phyloP scores from a whole-genome alignment of 2,888 invertebrate species.

The Chymomyza caudatula region DNA sequence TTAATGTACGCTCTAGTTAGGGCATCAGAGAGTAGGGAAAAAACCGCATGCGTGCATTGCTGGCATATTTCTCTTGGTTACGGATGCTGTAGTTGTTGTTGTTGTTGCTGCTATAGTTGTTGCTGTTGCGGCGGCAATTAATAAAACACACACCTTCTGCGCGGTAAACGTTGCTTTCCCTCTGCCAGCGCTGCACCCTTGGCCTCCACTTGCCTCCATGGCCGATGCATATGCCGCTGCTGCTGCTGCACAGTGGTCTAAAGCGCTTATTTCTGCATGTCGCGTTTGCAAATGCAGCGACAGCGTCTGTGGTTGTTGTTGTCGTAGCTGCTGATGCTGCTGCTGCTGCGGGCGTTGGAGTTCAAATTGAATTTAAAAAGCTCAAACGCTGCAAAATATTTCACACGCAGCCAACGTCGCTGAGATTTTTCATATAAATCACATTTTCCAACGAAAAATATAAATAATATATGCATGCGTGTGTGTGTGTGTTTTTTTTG shows the following conservation, averaged over 20 bases:
- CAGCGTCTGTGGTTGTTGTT: not conserved
- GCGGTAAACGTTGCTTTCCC: slow-evolving; percentile 25
- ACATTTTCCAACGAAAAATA: slow-evolving; percentile 65
- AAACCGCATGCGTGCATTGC: slow-evolving; percentile 69
- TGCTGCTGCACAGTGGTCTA: slow-evolving; percentile 62
- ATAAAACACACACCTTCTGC: slow-evolving; percentile 69
- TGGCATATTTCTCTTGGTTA: slow-evolving; percentile 55
- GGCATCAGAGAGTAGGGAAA: not conserved
- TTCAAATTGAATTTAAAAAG: slow-evolving; percentile 62
- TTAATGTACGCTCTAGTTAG: not conserved
- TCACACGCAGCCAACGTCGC: slow-evolving; percentile 47
- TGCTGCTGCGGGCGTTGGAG: slow-evolving; percentile 16
- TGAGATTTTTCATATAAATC: slow-evolving; percentile 67
- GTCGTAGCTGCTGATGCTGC: slow-evolving; percentile 2
- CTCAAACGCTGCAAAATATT: slow-evolving; percentile 69
- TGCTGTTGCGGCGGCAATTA: slow-evolving; percentile 60
- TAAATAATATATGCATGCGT: slow-evolving; percentile 52
- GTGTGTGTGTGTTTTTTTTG: slow-evolving; percentile 4
- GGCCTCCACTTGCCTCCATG: not conserved
- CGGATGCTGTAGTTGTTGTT: slow-evolving; percentile 4
- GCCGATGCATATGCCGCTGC: slow-evolving; percentile 10
- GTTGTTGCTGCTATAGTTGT: slow-evolving; percentile 18
- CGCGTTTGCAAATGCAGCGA: slow-evolving; percentile 7
- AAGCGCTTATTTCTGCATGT: slow-evolving; percentile 62
- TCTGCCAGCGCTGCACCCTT: not conserved